phyloP scores from a whole-genome alignment of 2,797 vertebrate species.

The Todus mexicanus region DNA sequence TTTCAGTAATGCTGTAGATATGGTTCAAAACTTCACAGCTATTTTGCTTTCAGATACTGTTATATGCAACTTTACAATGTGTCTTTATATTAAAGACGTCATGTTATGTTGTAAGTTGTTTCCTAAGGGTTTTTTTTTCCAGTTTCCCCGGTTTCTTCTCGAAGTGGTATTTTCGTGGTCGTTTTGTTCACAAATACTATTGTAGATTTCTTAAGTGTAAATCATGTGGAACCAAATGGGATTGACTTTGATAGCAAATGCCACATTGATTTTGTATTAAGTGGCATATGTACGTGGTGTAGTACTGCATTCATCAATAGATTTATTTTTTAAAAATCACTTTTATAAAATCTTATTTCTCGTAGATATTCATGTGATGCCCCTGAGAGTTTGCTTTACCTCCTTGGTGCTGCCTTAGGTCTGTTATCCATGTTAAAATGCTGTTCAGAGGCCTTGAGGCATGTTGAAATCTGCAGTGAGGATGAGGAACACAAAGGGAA shows the following conservation, averaged over 20 bases:
- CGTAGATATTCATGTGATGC: rapidly evolving
- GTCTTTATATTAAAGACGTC: background rate
- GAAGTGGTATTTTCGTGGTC: background rate
- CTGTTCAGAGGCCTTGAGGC: background rate
- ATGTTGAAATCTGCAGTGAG: background rate
- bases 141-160: background rate
- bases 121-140: background rate
- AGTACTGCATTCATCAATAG: background rate
- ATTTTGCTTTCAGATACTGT: background rate
- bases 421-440: background rate
- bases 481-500: background rate
- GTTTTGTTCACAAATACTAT: background rate
- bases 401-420: background rate
- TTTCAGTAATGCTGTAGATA: background rate
- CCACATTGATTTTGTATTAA: background rate
- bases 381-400: background rate
- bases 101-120: background rate
- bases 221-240: background rate
- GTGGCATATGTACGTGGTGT: background rate
- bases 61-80: background rate
- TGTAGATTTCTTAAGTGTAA: background rate
- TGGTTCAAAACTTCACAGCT: background rate
- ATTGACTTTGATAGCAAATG: background rate
- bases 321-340: background rate
- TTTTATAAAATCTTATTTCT: background rate